Conservation (phyloP, 2,797 vertebrate species). For the Heterohyrax brucei region DNA sequence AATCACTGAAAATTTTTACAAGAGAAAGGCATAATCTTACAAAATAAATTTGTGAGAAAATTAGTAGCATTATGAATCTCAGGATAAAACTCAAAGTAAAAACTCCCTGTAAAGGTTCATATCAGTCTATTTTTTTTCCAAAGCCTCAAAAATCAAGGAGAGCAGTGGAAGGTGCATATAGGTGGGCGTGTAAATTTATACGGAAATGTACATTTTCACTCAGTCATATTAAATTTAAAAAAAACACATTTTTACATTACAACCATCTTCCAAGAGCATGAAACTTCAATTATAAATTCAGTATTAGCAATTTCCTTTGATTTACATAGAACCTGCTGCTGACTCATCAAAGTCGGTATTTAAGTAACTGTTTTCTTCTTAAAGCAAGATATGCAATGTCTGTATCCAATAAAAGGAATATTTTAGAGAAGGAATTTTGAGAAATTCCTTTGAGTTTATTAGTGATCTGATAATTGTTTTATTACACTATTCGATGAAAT, state of each 20-base stretch:
- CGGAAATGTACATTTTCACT: too few species aligned
- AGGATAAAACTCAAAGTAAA: neutral
- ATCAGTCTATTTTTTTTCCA: constrained; percentile 7
- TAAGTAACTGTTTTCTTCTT: constrained; percentile 38
- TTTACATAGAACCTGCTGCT: neutral
- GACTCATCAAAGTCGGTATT: constrained; percentile 38
- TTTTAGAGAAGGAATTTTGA: neutral
- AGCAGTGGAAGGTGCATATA: too few species aligned
- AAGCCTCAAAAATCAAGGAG: neutral
- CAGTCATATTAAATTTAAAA: too few species aligned
- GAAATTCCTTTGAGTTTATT: constrained; percentile 18
- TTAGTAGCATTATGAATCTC: constrained; percentile 33
- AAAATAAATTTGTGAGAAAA: constrained; percentile 41
- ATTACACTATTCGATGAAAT: neutral
- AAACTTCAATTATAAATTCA: constrained; percentile 39
- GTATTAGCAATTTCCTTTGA: constrained; percentile 33
- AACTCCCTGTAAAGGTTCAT: neutral
- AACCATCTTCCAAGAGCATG: constrained; percentile 12
- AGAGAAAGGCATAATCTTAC: constrained; percentile 53
- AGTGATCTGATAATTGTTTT: neutral
- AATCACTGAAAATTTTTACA: constrained; percentile 12
- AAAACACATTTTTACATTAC: constrained; percentile 14
- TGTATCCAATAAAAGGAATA: neutral
- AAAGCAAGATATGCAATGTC: constrained; percentile 38
- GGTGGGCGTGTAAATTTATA: too few species aligned